Evolutionary conservation across 1,140 invertebrate genomes (phyloP), one percentile per base, ranked within the genome.

Genomic region (Drosophila persimilis): DNA sequence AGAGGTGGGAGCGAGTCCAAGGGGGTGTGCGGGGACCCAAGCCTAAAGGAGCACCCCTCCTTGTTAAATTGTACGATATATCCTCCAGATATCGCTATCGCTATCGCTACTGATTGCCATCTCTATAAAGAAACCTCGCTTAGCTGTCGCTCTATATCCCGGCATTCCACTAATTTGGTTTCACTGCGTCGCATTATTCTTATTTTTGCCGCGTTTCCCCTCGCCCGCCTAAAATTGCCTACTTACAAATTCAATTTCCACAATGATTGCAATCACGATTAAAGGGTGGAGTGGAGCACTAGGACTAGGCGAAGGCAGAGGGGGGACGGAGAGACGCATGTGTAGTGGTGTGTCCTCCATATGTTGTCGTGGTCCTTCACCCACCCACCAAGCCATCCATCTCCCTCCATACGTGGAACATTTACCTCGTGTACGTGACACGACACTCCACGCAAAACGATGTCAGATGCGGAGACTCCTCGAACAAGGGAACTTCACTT

Each of bases 201-300:
- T 83, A 78, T 83, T 83, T 77, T 77, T 71, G 66, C 53, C 65
- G 61, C 74, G 55, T 26, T 26, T 5, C 20, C 46, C 35, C 31
- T 29, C 39, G 22, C 31, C 39, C n/a, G 52, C 43, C 78, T 65
- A 46, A 83, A 83, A 83, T 83, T 83, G 80, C 80, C 80, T 83
- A 78, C 80, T 83, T 83, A 83, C 64, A 83, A 83, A 83, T 83
- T 83, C 80, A 83, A 83, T 83, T 83, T 83, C 79, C 79, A 83
- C 74, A 83, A 83, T 81, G 80, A 83, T 78, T 83, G 80, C 80
- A 83, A 83, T 83, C 74, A 78, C 70, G 73, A 67, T 75, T 75
- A 75, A 70, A 70, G 63, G 46, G 62, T 66, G 51, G 35, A 31
- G 44, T 17, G 43, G 31, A 13, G 35, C 2, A 55, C 20, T 20